phyloP scores from a whole-genome alignment of 2,797 vertebrate species.

The Cetoscarus ocellatus region DNA sequence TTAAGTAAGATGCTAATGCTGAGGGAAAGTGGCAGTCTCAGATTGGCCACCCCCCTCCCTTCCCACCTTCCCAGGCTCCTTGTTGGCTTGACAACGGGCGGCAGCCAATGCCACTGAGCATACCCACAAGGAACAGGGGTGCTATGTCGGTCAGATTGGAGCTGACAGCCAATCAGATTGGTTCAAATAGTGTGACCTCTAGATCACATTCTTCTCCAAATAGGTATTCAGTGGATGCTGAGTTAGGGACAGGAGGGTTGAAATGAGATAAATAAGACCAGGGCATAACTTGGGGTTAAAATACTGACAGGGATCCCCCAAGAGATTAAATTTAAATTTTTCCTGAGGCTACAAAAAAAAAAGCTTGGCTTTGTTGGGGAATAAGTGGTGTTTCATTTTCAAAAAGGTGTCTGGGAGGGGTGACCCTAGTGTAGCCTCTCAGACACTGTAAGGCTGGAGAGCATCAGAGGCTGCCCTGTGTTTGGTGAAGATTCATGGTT shows the following conservation, averaged over 20 bases:
- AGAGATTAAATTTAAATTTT: slow-evolving; percentile 98
- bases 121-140: slow-evolving; percentile 88
- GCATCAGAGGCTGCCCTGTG: slow-evolving; percentile 68
- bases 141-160: slow-evolving; percentile 87
- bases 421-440: slow-evolving; percentile 67
- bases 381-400: slow-evolving; percentile 90
- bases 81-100: slow-evolving; percentile 90
- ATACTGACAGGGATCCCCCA: slow-evolving; percentile 90
- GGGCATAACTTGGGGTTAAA: slow-evolving; percentile 67
- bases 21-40: slow-evolving; percentile 97
- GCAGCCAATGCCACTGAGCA: slow-evolving; percentile 83
- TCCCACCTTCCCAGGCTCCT: slow-evolving; percentile 83
- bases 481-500: slow-evolving; percentile 73
- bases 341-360: slow-evolving; percentile 89
- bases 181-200: slow-evolving; percentile 88
- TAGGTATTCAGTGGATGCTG: slow-evolving; percentile 81
- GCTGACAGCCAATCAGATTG: slow-evolving; percentile 92
- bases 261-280: slow-evolving; percentile 69
- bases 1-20: slow-evolving; percentile 98
- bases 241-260: slow-evolving; percentile 51
- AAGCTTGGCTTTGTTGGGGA: slow-evolving; percentile 85
- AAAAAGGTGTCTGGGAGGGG: slow-evolving; percentile 65
- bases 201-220: slow-evolving; percentile 77
- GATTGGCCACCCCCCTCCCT: slow-evolving; percentile 87
- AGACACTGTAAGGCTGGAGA: slow-evolving; percentile 58